Evolutionary conservation across 2,888 invertebrate species (phyloP).

Genomic region (Onchidella celtica): DNA sequence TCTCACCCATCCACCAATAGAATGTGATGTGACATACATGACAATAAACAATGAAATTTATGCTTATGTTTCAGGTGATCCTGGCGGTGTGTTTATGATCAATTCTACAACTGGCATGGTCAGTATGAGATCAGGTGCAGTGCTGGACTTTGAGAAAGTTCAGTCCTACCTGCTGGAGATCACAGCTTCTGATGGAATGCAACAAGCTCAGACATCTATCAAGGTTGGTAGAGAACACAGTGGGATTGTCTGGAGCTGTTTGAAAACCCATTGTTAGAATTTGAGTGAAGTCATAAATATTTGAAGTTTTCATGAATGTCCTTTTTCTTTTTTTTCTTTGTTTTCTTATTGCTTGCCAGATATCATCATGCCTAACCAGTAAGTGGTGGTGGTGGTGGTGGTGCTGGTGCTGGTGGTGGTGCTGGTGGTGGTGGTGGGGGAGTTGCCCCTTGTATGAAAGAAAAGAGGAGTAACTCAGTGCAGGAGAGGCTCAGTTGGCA

Average conservation of each 20-base stretch:
- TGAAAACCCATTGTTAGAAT: not conserved
- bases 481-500: too few relatives aligned
- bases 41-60: too few relatives aligned
- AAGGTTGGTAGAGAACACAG: slow-evolving; percentile 11
- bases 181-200: slow-evolving; percentile 73
- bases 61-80: not conserved
- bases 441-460: too few relatives aligned
- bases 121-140: slow-evolving; percentile 47
- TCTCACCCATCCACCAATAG: too few relatives aligned
- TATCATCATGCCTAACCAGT: too few relatives aligned
- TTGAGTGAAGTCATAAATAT: not conserved
- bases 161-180: slow-evolving; percentile 59
- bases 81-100: slow-evolving; percentile 59
- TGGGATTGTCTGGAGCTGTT: not conserved
- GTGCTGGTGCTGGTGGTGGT: too few relatives aligned
- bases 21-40: too few relatives aligned
- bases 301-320: not conserved
- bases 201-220: slow-evolving; percentile 86
- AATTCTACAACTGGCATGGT: slow-evolving; percentile 58
- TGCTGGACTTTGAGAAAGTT: slow-evolving; percentile 67
- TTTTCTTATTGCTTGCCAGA: too few relatives aligned
- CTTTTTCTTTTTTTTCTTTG: too few relatives aligned
- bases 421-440: too few relatives aligned
- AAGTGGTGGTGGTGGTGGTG: too few relatives aligned
- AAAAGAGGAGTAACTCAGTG: too few relatives aligned